Evolutionary conservation across 2,113 vertebrate genomes (phyloP), one percentile per base, ranked within the genome.

Genomic region (Channa argus): DNA sequence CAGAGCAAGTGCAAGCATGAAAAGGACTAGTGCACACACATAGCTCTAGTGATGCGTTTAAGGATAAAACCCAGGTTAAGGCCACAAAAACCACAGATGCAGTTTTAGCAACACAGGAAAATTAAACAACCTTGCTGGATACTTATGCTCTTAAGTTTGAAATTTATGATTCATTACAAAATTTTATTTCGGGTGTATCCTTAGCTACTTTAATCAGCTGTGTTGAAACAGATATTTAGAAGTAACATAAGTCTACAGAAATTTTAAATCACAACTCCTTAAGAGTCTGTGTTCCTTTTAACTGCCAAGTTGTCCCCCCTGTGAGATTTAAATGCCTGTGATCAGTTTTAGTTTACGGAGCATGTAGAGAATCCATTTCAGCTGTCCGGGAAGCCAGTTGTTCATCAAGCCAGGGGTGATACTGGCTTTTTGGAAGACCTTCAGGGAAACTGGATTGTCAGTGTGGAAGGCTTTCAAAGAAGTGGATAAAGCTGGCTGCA

Each of bases 341-440:
- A 83, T 80, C 84, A 53, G 78, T 82, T 86, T 83, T 71, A 63
- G 79, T 67, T 12, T 47, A 45, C 9, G 74, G 58, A 54, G 82
- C 37, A n/a, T 70, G 78, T 61, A 64, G 82, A 71, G 79, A 86
- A 89, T 85, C 79, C 71, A 62, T 72, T 70, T 37, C 34, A 64
- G 74, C 51, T 64, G 74, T 80, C 77, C 15, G 2, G 46, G 75
- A 74, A 76, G 71, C 62, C 72, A 10, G 64, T 77, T 70, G 79
- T 82, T 87, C 68, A 81, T 85, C 81, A 76, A 85, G 75, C 66
- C 74, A 51, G 56, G 56, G 77, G 64, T 82, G 68, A 78, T 75
- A 70, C 70, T 15, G 79, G 79, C 75, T 79, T 75, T 12, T 37
- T 47, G 67, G 62, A 41, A 56, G 82, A 78, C 69, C 66, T 74